Evolutionary conservation across 2,888 invertebrate genomes (phyloP), one percentile per base, ranked within the genome.

Genomic region (Lithophane socia): DNA sequence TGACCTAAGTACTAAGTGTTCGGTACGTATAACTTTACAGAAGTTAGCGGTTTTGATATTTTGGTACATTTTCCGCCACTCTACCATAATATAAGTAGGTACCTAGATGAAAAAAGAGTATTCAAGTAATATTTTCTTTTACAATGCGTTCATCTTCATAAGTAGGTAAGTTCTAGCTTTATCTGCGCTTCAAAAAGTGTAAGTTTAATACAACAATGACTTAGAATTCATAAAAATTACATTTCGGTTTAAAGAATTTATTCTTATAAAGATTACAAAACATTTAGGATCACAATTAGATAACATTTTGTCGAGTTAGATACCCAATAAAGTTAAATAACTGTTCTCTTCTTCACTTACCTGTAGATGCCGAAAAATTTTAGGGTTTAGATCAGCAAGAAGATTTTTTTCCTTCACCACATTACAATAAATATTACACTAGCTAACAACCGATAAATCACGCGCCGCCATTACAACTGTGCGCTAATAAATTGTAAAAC

Each of bases 391-490:
- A 37, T 37, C 44, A 37, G 18, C 3, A 52, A n/a, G 3, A 18
- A n/a, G 12, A 1, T 5, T 21, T 37, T 44, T 44, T 47, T 47
- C 8, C 18, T 13, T 58, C 4, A 18, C 21, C 58, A 47, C 73
- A 61, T 60, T 70, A 52, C 72, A 71, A 54, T 69, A 63, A 75
- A 79, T 73, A 81, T 68, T 63, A 69, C 69, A 79, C 77, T 70
- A 78, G 76, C 83, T 88, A 88, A 81, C 92, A 88, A 89, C 92
- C 90, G 84, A 81, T 88, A 87, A 89, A 90, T 87, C 82, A 74
- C 90, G 81, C 91, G 88, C 82, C 91, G 92, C 93, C 92, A 94
- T 94, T 89, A 87, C 92, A 87, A 95, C 95, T 95, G 93, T 87
- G 82, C 88, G 78, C 88, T 90, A 91, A 89, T 90, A 88, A 90